Base-by-base conservation (phyloP, 2,888 invertebrate species). In the Volucella inanis region DNA sequence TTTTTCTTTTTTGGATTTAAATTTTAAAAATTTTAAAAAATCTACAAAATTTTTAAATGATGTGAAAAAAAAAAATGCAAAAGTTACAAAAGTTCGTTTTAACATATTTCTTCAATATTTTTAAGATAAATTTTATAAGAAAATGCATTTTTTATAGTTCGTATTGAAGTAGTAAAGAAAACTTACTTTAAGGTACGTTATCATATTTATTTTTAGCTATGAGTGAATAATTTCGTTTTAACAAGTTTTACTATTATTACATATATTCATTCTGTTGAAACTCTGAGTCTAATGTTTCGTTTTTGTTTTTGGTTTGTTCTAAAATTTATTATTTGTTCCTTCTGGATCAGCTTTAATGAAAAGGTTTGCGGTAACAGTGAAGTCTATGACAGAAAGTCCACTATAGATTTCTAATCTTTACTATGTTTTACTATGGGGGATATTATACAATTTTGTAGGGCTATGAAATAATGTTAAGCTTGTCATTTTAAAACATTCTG, bases 221-320 rank as follows among this genome's bases (percentile, higher is more conserved):
- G n/a, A 39, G 47, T 39, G 39, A 55, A n/a, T 14, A 49, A 14
- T 49, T 49, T 49, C 8, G 3, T 11, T 49, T 49, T 15, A 12
- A 47, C 8, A 18, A 57, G n/a, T 59, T 45, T 72, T n/a, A 18
- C 41, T 71, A 39, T 50, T 38, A 45, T 14, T 11, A 72, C 15
- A 45, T 72, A 62, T 62, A 62, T 72, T 52, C 57, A 49, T 49
- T 50, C 49, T 55, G 8, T 65, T 75, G 75, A 75, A 75, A 75
- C 65, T 75, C 65, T 15, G 8, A 31, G 50, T 72, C 6, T 71
- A 15, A n/a, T 61, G n/a, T 18, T 12, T 43, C 47, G 6, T 50
- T 41, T 38, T 49, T 49, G 38, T 22, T 52, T 4, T 9, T 10
- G 3, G 15, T 49, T 52, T 11, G 11, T 49, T 15, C 11, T 14